Percentiles rank a stretch among this genome's conserved stretches.
phyloP scores from a whole-genome alignment of 2,797 vertebrate species.

The Gadopsis marmoratus region DNA sequence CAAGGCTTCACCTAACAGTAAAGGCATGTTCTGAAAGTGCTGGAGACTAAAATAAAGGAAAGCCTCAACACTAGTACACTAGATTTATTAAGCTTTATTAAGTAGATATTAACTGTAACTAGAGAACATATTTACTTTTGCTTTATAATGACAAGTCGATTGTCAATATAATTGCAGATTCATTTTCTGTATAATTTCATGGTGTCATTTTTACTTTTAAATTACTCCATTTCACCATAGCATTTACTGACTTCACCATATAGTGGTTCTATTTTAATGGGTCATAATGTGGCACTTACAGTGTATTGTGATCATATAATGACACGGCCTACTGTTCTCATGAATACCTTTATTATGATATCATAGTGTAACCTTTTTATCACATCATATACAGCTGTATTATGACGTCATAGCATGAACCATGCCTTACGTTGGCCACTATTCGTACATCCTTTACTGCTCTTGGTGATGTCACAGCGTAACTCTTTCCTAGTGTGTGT shows the following conservation, averaged over 20 bases:
- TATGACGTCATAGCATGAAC: not conserved
- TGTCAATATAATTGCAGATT: not conserved
- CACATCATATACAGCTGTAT: conserved; percentile 1
- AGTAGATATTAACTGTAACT: too few relatives aligned
- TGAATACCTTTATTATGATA: not conserved
- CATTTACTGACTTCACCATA: not conserved
- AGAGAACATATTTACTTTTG: too few relatives aligned
- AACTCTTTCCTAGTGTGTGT: not conserved
- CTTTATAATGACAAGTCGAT: not conserved
- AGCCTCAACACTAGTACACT: not conserved
- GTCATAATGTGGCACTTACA: not conserved
- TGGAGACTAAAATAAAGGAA: not conserved
- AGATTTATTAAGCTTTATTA: too few relatives aligned
- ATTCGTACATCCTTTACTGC: not conserved
- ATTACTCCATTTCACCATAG: not conserved
- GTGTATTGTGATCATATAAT: not conserved
- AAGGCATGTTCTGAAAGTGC: not conserved
- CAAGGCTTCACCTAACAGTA: not conserved
- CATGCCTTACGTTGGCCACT: not conserved
- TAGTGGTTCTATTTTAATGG: not conserved
- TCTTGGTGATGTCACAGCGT: conserved; percentile 18
- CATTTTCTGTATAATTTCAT: not conserved
- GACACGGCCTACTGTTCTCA: not conserved
- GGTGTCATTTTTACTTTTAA: not conserved
- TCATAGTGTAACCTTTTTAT: not conserved